Base-by-base conservation (phyloP, 1,140 invertebrate species). In the Megalopta genalis region DNA sequence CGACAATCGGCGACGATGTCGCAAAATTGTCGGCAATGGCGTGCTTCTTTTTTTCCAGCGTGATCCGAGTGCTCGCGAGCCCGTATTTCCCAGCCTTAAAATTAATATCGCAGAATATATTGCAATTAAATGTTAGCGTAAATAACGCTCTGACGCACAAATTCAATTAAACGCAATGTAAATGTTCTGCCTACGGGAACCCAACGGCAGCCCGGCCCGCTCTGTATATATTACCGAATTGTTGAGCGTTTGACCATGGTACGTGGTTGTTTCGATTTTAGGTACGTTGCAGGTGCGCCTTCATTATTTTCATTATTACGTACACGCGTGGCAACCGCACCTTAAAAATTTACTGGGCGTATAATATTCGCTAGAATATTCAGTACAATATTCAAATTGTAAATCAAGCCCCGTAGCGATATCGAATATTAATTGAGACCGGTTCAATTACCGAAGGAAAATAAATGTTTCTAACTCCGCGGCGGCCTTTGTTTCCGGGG, bases 131-230 rank as follows among this genome's bases (percentile, higher is more conserved):
- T 66, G 73, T 65, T 77, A 63, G 74, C 73, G 79, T 77, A 77
- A 81, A 81, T 70, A 81, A 81, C 79, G 73, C 59, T 81, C 73
- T 54, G 74, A 46, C 78, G 73, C 64, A 76, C 71, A 80, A 81
- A 86, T 86, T 86, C 84, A 85, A 86, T 86, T 86, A 86, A 86
- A 86, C 68, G 77, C 84, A 85, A 85, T 86, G 84, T 85, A 85
- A 85, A 85, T 85, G 77, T 85, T 76, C 74, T 65, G 79, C 70
- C 65, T 71, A 71, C 54, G 57, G 83, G 83, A 71, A 74, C n/a
- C 59, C 42, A 49, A 63, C 37, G 59, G 42, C 14, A 12, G 25
- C 39, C 70, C 59, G 71, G 42, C 9, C 42, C 37, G 4, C 42
- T 68, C 42, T 84, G 77, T 85, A 81, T 81, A 79, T 81, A 86